A percentile compares a stretch with the other conserved stretches of the same genome.
Evolutionary conservation across 2,113 vertebrate species (phyloP).

Genomic region (Colossoma macropomum): DNA sequence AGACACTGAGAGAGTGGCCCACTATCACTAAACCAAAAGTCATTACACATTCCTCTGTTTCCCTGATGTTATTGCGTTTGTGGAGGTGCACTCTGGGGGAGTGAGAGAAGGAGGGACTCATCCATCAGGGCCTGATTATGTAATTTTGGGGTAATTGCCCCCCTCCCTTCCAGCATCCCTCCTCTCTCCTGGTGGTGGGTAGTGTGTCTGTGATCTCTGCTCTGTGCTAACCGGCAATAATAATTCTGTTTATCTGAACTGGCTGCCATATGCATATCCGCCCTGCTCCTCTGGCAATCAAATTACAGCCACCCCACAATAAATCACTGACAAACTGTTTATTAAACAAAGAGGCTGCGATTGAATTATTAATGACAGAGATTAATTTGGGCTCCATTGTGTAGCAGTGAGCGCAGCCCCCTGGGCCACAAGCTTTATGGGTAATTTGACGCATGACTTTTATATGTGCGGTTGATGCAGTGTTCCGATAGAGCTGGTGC

Average conservation of each 20-base stretch:
- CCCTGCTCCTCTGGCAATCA: conserved; percentile 64
- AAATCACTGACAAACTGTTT: conserved; percentile 72
- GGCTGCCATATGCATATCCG: conserved; percentile 64
- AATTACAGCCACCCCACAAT: conserved; percentile 64
- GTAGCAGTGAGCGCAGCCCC: conserved; percentile 52
- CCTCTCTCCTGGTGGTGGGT: conserved; percentile 45
- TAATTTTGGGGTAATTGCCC: conserved; percentile 60
- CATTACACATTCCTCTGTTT: conserved; percentile 53
- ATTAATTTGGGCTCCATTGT: conserved; percentile 62
- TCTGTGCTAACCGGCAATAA: conserved; percentile 62
- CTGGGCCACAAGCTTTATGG: conserved; percentile 55
- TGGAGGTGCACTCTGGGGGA: conserved; percentile 52
- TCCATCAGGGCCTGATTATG: conserved; percentile 63
- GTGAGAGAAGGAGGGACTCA: conserved; percentile 47
- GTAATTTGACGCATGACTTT: conserved; percentile 64
- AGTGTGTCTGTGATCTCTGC: conserved; percentile 57
- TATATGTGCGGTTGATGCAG: conserved; percentile 52
- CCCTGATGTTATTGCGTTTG: conserved; percentile 54
- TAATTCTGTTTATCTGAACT: conserved; percentile 69
- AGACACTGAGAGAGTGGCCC: conserved; percentile 14
- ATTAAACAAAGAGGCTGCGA: conserved; percentile 71
- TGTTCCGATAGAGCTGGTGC: conserved; percentile 36
- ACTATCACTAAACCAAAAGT: conserved; percentile 54
- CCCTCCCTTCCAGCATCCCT: conserved; percentile 40
- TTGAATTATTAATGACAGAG: conserved; percentile 72